Evolutionary conservation across 2,888 invertebrate genomes (phyloP).

Genomic region (Druceiella hillmani): DNA sequence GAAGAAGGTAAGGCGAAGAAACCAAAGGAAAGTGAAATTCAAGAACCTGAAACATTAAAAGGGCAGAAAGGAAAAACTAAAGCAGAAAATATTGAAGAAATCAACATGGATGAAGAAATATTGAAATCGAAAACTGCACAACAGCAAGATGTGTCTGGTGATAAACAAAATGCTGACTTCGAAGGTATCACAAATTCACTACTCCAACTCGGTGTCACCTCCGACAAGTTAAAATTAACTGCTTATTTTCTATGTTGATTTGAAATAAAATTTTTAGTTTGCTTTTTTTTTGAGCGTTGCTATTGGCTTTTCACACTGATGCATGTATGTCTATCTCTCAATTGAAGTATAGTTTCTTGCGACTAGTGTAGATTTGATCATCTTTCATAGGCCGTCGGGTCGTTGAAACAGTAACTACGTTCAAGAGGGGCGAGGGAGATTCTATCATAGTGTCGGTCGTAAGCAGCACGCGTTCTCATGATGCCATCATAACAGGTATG

Average conservation of each 20-base stretch:
- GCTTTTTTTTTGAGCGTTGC: slow-evolving; percentile 27
- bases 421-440: slow-evolving; percentile 47
- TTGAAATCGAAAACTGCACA: slow-evolving; percentile 44
- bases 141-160: slow-evolving; percentile 38
- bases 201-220: neutral
- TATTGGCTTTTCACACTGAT: slow-evolving; percentile 41
- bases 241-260: no score
- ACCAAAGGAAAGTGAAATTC: slow-evolving; percentile 23
- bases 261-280: no score
- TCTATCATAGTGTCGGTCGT: slow-evolving; percentile 51
- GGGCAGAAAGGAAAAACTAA: slow-evolving; percentile 34
- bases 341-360: slow-evolving; percentile 48
- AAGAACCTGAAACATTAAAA: slow-evolving; percentile 30
- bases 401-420: slow-evolving; percentile 51
- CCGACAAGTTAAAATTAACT: no score
- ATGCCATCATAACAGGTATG: slow-evolving; percentile 60
- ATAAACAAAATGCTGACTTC: slow-evolving; percentile 47
- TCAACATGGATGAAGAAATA: slow-evolving; percentile 35
- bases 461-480: slow-evolving; percentile 57
- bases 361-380: slow-evolving; percentile 14
- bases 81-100: slow-evolving; percentile 38
- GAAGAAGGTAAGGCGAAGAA: slow-evolving; percentile 28
- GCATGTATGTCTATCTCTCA: slow-evolving; percentile 47
- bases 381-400: slow-evolving; percentile 49
- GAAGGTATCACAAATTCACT: slow-evolving; percentile 39